Evolutionary conservation across 2,888 invertebrate species (phyloP).

Genomic region (Polydrusus tereticollis): DNA sequence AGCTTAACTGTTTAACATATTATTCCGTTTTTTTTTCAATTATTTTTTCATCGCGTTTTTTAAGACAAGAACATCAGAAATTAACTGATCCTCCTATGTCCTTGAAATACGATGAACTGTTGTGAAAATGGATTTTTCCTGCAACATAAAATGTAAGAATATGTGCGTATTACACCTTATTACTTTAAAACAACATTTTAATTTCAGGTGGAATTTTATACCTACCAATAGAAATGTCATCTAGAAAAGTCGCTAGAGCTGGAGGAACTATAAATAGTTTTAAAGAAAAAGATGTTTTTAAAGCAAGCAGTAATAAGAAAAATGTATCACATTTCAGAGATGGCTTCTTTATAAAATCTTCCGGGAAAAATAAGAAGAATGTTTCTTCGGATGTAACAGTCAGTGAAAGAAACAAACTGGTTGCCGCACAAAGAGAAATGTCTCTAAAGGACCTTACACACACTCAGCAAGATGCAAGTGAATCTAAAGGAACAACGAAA

Average conservation of each 20-base stretch:
- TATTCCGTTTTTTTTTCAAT: too few species aligned
- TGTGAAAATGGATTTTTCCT: not conserved
- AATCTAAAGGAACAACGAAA: constrained; percentile 65
- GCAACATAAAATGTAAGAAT: not conserved
- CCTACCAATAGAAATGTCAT: not conserved
- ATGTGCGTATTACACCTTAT: not conserved
- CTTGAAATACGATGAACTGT: not conserved
- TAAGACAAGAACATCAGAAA: not conserved
- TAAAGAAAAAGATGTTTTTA: not conserved
- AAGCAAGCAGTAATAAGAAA: not conserved
- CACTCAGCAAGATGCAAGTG: constrained; percentile 13
- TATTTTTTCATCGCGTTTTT: too few species aligned
- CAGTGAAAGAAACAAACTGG: not conserved
- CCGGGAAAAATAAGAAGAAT: not conserved
- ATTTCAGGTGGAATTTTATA: constrained; percentile 13
- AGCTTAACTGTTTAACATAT: too few species aligned
- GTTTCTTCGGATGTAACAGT: not conserved
- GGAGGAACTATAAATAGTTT: not conserved
- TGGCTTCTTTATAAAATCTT: constrained; percentile 32
- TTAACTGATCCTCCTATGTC: not conserved
- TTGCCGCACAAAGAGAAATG: not conserved
- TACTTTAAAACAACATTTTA: constrained; percentile 8
- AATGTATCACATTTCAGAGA: not conserved
- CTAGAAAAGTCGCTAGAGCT: not conserved
- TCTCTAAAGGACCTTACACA: not conserved